phyloP scores from a whole-genome alignment of 2,888 invertebrate genomes.

The Phytoseiulus persimilis region DNA sequence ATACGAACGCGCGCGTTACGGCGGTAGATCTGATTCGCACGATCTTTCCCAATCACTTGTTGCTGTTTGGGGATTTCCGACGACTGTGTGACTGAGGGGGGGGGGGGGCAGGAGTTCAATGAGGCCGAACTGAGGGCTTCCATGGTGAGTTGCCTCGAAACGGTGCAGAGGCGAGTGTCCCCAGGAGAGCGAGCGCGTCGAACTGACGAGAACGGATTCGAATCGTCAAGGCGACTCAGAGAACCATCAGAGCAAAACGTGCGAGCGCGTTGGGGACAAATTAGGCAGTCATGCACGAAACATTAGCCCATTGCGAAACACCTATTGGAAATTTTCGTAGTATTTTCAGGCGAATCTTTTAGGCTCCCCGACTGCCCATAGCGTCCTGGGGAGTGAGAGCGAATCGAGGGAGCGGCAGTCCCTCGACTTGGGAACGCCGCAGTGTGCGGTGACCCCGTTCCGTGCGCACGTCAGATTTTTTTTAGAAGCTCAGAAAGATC shows the following conservation, averaged over 20 bases:
- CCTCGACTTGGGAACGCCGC: too few relatives aligned
- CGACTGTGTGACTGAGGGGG: not conserved
- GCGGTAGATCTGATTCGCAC: not conserved
- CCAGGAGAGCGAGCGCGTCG: not conserved
- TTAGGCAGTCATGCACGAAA: too few relatives aligned
- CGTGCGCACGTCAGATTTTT: too few relatives aligned
- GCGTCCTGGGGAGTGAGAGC: too few relatives aligned
- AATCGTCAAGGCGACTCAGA: not conserved
- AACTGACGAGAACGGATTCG: not conserved
- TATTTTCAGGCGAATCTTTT: too few relatives aligned
- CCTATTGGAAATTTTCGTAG: too few relatives aligned
- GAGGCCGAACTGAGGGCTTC: not conserved
- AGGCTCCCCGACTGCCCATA: too few relatives aligned
- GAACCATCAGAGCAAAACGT: not conserved
- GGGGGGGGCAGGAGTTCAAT: not conserved
- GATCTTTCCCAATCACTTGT: not conserved
- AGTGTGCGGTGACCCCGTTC: too few relatives aligned
- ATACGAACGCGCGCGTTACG: not conserved
- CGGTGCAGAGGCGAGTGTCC: not conserved
- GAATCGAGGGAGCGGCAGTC: too few relatives aligned
- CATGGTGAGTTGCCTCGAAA: not conserved
- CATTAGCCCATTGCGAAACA: too few relatives aligned
- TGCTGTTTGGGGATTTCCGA: not conserved
- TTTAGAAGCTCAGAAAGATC: too few relatives aligned
- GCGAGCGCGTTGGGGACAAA: not conserved